Percentiles rank a stretch among this genome's conserved stretches.
Evolutionary conservation across 2,797 vertebrate genomes (phyloP).

Genomic region (Pangasius krempfi): DNA sequence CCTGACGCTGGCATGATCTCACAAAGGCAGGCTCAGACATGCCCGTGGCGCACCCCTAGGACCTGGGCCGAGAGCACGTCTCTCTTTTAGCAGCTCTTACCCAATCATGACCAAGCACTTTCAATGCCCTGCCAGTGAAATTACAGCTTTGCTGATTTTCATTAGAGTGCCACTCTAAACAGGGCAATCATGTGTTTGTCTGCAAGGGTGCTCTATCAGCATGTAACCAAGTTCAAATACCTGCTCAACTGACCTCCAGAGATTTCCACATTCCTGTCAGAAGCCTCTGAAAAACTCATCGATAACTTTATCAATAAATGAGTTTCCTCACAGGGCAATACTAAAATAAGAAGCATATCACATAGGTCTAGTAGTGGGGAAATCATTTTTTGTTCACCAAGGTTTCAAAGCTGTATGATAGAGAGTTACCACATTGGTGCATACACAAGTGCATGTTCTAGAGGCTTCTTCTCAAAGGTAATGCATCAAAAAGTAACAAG

Average conservation of each 20-base stretch:
- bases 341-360: neutral
- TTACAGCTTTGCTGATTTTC: slow-evolving; percentile 59
- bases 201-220: slow-evolving; percentile 43
- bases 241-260: slow-evolving; percentile 33
- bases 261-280: slow-evolving; percentile 15
- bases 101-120: slow-evolving; percentile 54
- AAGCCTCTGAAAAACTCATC: neutral
- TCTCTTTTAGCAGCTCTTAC: slow-evolving; percentile 47
- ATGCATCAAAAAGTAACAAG: slow-evolving; percentile 29
- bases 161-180: slow-evolving; percentile 51
- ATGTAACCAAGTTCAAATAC: slow-evolving; percentile 37
- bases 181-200: slow-evolving; percentile 53
- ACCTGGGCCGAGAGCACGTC: slow-evolving; percentile 63
- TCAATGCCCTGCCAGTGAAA: slow-evolving; percentile 56
- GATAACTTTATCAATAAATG: neutral
- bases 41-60: slow-evolving; percentile 73
- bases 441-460: slow-evolving; percentile 16
- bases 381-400: neutral
- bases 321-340: no score
- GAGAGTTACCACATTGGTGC: neutral
- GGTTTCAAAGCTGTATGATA: neutral
- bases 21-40: slow-evolving; percentile 72
- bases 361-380: no score
- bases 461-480: slow-evolving; percentile 37
- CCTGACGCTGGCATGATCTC: slow-evolving; percentile 59